Percentiles rank a stretch among this genome's conserved stretches.
Conservation (phyloP, 2,113 vertebrate genomes). For the Cyphomyrus discorhynchus region DNA sequence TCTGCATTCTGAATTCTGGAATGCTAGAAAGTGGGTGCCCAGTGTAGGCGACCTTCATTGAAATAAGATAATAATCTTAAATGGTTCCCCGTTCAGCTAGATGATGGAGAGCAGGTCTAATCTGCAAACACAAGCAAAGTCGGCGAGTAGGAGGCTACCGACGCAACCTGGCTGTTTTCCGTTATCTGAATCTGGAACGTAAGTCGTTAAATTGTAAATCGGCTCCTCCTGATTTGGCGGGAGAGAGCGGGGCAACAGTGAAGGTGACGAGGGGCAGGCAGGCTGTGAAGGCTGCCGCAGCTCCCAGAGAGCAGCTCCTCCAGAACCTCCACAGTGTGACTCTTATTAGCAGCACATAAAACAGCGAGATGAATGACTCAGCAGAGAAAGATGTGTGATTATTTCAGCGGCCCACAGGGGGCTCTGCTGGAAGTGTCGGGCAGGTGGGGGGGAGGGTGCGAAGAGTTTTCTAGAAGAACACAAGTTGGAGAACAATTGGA, state of each 20-base stretch:
- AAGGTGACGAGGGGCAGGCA: neutral
- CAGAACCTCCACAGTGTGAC: neutral
- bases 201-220: neutral
- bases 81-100: neutral
- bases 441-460: neutral
- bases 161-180: neutral
- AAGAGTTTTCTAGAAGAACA: neutral
- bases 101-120: constrained; percentile 6
- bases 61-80: neutral
- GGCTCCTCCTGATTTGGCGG: neutral
- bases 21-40: neutral
- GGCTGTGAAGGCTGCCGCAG: too few relatives aligned
- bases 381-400: neutral
- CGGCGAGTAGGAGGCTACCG: neutral
- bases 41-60: neutral
- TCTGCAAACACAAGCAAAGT: neutral
- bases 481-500: neutral
- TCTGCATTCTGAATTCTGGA: neutral
- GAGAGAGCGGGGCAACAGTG: neutral
- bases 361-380: neutral
- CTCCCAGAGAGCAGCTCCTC: neutral
- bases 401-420: neutral
- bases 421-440: neutral
- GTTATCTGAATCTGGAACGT: neutral
- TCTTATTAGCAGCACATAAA: neutral